Evolutionary conservation across 2,888 invertebrate species (phyloP), one percentile per base, ranked within the genome.

Genomic region (Pterobdella sp.): DNA sequence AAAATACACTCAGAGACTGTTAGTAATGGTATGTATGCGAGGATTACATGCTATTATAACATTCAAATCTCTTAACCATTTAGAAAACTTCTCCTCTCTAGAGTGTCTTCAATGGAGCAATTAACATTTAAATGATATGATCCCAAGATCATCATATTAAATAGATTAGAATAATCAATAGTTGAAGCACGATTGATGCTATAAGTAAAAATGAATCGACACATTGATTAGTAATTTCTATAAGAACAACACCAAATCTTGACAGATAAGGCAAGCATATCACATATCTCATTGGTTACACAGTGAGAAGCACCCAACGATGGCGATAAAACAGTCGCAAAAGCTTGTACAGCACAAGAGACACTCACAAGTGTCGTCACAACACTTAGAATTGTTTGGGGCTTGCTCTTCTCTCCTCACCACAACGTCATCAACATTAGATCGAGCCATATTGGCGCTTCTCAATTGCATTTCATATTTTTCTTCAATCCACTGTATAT

Each of bases 41-140:
- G n/a, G n/a, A n/a, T n/a, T n/a, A n/a, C n/a, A n/a, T n/a, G n/a
- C n/a, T n/a, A n/a, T n/a, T n/a, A n/a, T n/a, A n/a, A n/a, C n/a
- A n/a, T n/a, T 32, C 31, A 63, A 72, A 68, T 7, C 14, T 36
- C n/a, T 37, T 67, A n/a, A 56, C 70, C 70, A 32, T 70, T 32
- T 34, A 70, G 42, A 60, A 70, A 52, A 32, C 42, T 32, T 70
- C 70, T 56, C 56, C 70, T 56, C 35, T 68, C 68, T 68, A 68
- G 37, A 68, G 68, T 68, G 37, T 68, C 37, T 68, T 29, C 66
- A 34, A 66, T 4, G n/a, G 35, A 32, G 32, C n/a, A 49, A 49
- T 49, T 49, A 1, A 60, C 26, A 60, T 60, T 22, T 35, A n/a
- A n/a, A n/a, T n/a, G n/a, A n/a, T n/a, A 49, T 14, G 14, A 14